Evolutionary conservation across 1,140 invertebrate species (phyloP).

Genomic region (Formica selysi): DNA sequence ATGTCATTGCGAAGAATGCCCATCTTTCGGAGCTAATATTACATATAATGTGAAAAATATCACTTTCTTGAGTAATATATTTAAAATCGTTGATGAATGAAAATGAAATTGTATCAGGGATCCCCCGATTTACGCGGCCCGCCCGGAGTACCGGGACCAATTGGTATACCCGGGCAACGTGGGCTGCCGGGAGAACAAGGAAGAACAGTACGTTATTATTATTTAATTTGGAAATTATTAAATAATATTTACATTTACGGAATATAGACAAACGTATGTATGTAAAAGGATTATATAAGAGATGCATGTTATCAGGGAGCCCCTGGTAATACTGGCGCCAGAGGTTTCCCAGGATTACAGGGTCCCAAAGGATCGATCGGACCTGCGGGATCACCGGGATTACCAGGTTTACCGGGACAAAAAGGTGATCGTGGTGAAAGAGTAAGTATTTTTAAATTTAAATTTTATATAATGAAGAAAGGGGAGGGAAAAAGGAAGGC

Average conservation of each 20-base stretch:
- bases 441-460: slow-evolving; percentile 31
- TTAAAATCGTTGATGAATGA: neutral
- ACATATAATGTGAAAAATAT: too few species aligned
- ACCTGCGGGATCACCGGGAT: slow-evolving; percentile 67
- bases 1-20: too few species aligned
- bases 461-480: neutral
- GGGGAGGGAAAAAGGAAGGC: too few species aligned
- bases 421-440: slow-evolving; percentile 74
- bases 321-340: slow-evolving; percentile 77
- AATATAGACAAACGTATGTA: neutral
- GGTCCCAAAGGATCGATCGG: slow-evolving; percentile 73
- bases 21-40: too few species aligned
- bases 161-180: slow-evolving; percentile 78
- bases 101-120: slow-evolving; percentile 52
- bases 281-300: neutral
- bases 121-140: slow-evolving; percentile 51
- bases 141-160: slow-evolving; percentile 78
- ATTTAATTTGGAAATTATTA: neutral
- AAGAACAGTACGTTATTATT: slow-evolving; percentile 63
- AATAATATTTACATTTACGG: neutral
- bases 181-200: slow-evolving; percentile 79
- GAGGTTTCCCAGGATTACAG: slow-evolving; percentile 76
- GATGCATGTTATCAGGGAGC: slow-evolving; percentile 56
- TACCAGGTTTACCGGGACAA: slow-evolving; percentile 66
- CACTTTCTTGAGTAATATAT: neutral